Conservation (phyloP, 2,113 vertebrate genomes). For the Channa maculata region DNA sequence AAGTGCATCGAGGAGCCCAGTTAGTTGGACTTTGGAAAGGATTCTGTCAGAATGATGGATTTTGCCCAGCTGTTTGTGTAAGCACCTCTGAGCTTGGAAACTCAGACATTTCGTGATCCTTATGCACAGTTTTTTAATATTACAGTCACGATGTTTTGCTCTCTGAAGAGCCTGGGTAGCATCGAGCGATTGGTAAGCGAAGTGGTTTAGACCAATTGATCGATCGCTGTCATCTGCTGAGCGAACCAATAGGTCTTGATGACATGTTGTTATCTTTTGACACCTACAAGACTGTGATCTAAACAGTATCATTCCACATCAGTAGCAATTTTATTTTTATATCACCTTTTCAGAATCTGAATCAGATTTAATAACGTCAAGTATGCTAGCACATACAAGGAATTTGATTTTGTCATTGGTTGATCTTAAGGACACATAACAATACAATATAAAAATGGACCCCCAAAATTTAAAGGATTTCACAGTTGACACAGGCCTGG, state of each 20-base stretch:
- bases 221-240: conserved; percentile 34
- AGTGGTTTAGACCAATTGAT: conserved; percentile 25
- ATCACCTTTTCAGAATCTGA: too few relatives aligned
- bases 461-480: too few relatives aligned
- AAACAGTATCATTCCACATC: too few relatives aligned
- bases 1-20: conserved; percentile 55
- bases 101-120: conserved; percentile 34
- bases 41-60: conserved; percentile 74
- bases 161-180: not conserved
- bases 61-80: conserved; percentile 38
- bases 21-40: conserved; percentile 51
- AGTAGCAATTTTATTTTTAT: too few relatives aligned
- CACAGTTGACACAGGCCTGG: too few relatives aligned
- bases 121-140: conserved; percentile 8
- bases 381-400: too few relatives aligned
- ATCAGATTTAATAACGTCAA: too few relatives aligned
- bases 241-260: conserved; percentile 6
- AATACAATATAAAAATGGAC: too few relatives aligned
- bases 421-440: not conserved
- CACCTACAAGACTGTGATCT: too few relatives aligned
- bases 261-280: not conserved
- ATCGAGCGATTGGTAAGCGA: not conserved
- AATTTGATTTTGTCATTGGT: too few relatives aligned
- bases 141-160: conserved; percentile 4
- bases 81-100: conserved; percentile 35